Evolutionary conservation across 2,888 invertebrate species (phyloP).

Genomic region (Neoascia interrupta): DNA sequence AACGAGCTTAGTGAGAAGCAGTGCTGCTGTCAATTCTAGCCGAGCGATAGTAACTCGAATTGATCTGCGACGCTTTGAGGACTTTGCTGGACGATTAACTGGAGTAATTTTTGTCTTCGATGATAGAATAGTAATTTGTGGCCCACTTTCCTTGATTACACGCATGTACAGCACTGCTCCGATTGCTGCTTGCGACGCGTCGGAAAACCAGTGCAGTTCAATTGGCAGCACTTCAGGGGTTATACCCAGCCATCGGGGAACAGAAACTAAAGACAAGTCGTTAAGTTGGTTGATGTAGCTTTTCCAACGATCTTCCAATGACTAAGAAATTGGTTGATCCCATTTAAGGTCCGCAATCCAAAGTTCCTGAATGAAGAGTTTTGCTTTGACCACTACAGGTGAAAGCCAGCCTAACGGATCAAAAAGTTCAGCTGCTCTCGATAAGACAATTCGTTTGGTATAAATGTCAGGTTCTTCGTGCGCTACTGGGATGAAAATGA

Average conservation of each 20-base stretch:
- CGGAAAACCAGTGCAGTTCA: conserved; percentile 16
- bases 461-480: neutral
- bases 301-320: conserved; percentile 6
- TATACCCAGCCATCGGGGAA: conserved; percentile 40
- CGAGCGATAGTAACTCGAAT: conserved; percentile 13
- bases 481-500: conserved; percentile 15
- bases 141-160: neutral
- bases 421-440: conserved; percentile 16
- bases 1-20: neutral
- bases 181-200: conserved; percentile 23
- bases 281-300: conserved; percentile 14
- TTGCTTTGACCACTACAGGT: conserved; percentile 11
- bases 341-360: conserved; percentile 13
- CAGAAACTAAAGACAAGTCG: conserved; percentile 7
- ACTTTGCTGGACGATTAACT: neutral
- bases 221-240: neutral
- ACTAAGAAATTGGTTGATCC: conserved; percentile 17
- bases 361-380: conserved; percentile 4
- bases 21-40: conserved; percentile 8
- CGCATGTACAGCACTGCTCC: conserved; percentile 11
- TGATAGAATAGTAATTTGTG: conserved; percentile 12
- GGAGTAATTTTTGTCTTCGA: conserved; percentile 26
- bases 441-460: conserved; percentile 12
- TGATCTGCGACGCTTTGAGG: conserved; percentile 1
- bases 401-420: conserved; percentile 34